These are phyloP conservation scores for Neoarius graeffei DNA, from an alignment of 2,113 vertebrate species.

Conservation along the genomic window DNA sequence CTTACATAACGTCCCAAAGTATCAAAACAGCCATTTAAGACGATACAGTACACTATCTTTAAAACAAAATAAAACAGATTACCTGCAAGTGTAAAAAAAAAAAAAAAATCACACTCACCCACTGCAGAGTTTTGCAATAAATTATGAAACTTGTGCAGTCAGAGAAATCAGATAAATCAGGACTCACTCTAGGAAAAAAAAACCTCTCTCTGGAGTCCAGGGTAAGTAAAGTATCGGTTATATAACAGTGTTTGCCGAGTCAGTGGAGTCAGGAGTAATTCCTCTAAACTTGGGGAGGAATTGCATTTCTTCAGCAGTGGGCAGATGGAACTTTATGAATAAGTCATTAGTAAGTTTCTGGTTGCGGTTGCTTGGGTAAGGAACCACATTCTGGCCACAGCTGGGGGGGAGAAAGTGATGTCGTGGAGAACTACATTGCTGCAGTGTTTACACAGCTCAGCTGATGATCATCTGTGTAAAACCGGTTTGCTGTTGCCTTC, in stretches of 20 bases:
- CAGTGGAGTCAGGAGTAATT: constrained; percentile 31
- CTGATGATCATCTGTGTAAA: not conserved
- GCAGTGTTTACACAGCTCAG: not conserved
- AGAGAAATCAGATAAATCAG: constrained; percentile 15
- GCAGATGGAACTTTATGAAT: constrained; percentile 38
- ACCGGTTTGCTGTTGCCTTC: not conserved
- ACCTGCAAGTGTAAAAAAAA: not conserved
- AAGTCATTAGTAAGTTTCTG: constrained; percentile 43
- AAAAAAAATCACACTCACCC: not conserved
- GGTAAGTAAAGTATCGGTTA: constrained; percentile 25
- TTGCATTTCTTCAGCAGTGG: constrained; percentile 28
- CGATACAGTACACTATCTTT: not conserved
- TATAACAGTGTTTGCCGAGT: constrained; percentile 39
- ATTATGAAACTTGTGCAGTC: constrained; percentile 42
- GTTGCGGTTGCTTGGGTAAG: constrained; percentile 19
- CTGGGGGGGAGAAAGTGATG: not conserved
- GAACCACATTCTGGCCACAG: not conserved
- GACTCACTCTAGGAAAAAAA: not conserved
- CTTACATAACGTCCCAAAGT: not conserved
- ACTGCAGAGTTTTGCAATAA: not conserved
- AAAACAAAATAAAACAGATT: not conserved
- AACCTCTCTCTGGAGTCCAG: constrained; percentile 17
- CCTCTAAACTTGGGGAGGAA: constrained; percentile 25
- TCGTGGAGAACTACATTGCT: not conserved
- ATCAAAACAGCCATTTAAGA: constrained; percentile 7